These are phyloP conservation scores for Pseudolaguvia tuberculata DNA, from an alignment of 2,113 vertebrate species.

Conservation along the genomic window DNA sequence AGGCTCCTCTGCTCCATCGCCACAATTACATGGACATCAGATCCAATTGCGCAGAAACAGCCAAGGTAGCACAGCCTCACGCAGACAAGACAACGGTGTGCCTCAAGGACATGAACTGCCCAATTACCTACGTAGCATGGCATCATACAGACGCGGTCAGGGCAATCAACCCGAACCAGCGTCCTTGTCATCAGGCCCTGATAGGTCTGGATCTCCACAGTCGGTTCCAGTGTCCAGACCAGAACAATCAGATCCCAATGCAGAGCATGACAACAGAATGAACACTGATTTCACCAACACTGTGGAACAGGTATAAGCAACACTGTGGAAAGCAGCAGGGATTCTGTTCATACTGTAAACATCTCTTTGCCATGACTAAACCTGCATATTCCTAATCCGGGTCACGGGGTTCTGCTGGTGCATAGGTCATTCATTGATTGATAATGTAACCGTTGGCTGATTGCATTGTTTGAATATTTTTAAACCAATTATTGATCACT, in stretches of 20 bases:
- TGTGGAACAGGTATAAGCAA: conserved; percentile 28
- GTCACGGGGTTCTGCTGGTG: too few species aligned
- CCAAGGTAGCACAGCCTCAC: conserved; percentile 17
- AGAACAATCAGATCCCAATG: conserved; percentile 4
- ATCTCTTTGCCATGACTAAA: neutral
- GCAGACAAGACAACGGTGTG: conserved; percentile 33
- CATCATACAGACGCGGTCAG: conserved; percentile 54
- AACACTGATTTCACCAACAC: conserved; percentile 40
- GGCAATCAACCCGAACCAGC: conserved; percentile 34
- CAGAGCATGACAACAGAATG: conserved; percentile 37
- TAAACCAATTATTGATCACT: neutral
- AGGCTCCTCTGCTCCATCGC: conserved; percentile 29
- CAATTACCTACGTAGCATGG: conserved; percentile 54
- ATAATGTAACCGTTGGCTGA: neutral
- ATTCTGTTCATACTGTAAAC: neutral
- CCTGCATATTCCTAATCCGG: too few species aligned
- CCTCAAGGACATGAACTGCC: conserved; percentile 63
- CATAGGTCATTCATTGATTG: neutral
- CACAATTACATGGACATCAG: conserved; percentile 62
- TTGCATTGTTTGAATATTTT: neutral
- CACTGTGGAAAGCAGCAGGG: neutral
- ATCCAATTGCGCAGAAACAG: conserved; percentile 62
- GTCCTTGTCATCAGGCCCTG: conserved; percentile 7
- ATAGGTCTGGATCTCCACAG: neutral
- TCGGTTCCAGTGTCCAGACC: neutral